These are phyloP conservation scores for Parnassius orleans DNA, from an alignment of 2,888 invertebrate species.

Conservation along the genomic window DNA sequence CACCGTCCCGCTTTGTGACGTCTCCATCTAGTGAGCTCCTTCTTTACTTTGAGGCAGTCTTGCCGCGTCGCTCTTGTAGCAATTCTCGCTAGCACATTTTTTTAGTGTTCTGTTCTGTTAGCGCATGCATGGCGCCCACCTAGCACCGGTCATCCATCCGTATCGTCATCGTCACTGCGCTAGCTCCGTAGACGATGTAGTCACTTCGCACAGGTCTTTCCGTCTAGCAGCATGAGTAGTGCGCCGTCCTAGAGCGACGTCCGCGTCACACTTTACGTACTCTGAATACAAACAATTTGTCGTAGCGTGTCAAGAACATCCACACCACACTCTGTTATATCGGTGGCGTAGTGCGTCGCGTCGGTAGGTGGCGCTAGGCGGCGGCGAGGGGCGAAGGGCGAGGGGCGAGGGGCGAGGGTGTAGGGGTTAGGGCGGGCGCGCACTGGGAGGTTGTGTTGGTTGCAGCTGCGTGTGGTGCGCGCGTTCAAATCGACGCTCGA, in stretches of 20 bases:
- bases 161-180: conserved; percentile 13
- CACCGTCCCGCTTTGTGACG: conserved; percentile 50
- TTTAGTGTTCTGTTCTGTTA: conserved; percentile 34
- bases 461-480: conserved; percentile 99
- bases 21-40: conserved; percentile 34
- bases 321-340: conserved; percentile 69
- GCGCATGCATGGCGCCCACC: conserved; percentile 42
- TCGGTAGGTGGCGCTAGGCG: conserved; percentile 35
- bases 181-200: conserved; percentile 26
- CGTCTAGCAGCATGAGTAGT: conserved; percentile 47
- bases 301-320: conserved; percentile 48
- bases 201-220: conserved; percentile 22
- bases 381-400: conserved; percentile 27
- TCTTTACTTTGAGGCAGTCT: conserved; percentile 32
- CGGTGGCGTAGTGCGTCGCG: conserved; percentile 38
- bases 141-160: conserved; percentile 34
- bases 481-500: conserved; percentile 99
- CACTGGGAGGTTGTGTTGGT: conserved; percentile 79
- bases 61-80: conserved; percentile 43
- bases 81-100: conserved; percentile 47
- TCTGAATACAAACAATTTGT: conserved; percentile 57
- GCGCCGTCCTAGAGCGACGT: conserved; percentile 35
- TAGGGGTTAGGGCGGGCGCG: conserved; percentile 52
- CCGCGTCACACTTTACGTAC: conserved; percentile 37
- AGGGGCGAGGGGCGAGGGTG: conserved; percentile 32